Evolutionary conservation across 2,113 vertebrate genomes (phyloP), one percentile per base, ranked within the genome.

Genomic region (Loxodonta africana): DNA sequence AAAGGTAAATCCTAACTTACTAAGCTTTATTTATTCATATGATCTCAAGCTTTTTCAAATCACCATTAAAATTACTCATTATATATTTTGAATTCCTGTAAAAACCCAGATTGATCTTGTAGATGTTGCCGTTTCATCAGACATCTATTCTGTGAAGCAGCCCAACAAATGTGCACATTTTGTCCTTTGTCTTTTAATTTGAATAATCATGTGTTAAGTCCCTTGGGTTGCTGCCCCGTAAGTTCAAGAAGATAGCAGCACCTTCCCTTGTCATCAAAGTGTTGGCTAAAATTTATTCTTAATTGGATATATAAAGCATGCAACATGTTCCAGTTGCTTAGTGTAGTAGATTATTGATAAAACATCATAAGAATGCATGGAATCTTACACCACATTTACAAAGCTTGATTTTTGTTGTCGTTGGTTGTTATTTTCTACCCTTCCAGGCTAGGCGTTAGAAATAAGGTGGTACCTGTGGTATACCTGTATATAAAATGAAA

Each of bases 401-500:
- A 96, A 92, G 44, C 30, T 48, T 37, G 12, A 8, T 44, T 90
- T 96, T 71, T 86, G 26, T 80, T 51, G 77, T 91, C 33, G 37
- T 48, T 7, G 4, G 4, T 10, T 10, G 10, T 89, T 96, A 51
- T 80, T 51, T 77, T 92, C 26, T 94, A n/a, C 67, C 76, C 23
- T 92, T 91, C 60, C 46, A 77, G 48, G 44, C 26, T 88, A 83
- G 87, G n/a, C n/a, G 71, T 96, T 91, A 86, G 69, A 95, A 95
- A 92, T 73, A 84, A 41, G 25, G n/a, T 87, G 23, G 41, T 91
- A 41, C 18, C n/a, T 92, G 17, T 74, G n/a, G 53, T 57, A 12
- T 93, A 37, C 44, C 89, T 96, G 83, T 87, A 81, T 23, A 88
- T 94, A 94, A 95, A 96, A 92, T 28, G 93, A 74, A 44, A 88